A percentile compares a stretch with the other conserved stretches of the same genome.
Conservation (phyloP, 2,888 invertebrate genomes). For the Gisinianus flammeolus region DNA sequence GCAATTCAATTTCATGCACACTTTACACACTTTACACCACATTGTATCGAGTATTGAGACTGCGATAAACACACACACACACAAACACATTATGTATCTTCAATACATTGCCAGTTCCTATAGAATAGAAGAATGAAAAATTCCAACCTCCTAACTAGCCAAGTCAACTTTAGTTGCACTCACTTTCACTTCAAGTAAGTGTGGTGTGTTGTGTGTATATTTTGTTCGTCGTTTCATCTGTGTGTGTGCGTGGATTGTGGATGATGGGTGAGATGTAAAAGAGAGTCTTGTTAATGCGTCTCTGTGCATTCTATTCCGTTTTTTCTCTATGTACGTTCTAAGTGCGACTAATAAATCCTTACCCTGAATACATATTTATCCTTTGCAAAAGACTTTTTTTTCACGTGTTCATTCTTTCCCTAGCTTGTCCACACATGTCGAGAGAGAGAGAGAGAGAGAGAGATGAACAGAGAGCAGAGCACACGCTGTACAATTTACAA, state of each 20-base stretch:
- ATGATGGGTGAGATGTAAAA: background rate
- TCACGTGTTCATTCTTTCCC: background rate
- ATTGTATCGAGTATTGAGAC: background rate
- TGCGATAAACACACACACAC: background rate
- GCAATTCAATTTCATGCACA: slow-evolving; percentile 14
- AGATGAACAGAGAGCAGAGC: background rate
- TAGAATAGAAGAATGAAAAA: background rate
- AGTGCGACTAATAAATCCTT: background rate
- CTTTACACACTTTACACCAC: background rate
- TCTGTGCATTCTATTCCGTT: background rate
- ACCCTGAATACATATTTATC: background rate
- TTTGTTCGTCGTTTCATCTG: too few species aligned
- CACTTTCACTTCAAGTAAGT: slow-evolving; percentile 11
- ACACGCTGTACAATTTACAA: background rate
- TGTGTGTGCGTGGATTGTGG: too few species aligned
- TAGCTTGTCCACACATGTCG: too few species aligned
- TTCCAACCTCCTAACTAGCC: background rate
- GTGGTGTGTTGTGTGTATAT: too few species aligned
- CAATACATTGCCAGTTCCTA: background rate
- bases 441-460: too few species aligned
- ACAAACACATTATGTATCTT: background rate
- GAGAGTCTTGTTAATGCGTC: background rate
- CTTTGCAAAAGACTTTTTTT: background rate
- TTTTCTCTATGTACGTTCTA: background rate
- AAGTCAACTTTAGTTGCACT: background rate